Evolutionary conservation across 2,113 vertebrate species (phyloP).

Genomic region (Cyphomyrus discorhynchus): DNA sequence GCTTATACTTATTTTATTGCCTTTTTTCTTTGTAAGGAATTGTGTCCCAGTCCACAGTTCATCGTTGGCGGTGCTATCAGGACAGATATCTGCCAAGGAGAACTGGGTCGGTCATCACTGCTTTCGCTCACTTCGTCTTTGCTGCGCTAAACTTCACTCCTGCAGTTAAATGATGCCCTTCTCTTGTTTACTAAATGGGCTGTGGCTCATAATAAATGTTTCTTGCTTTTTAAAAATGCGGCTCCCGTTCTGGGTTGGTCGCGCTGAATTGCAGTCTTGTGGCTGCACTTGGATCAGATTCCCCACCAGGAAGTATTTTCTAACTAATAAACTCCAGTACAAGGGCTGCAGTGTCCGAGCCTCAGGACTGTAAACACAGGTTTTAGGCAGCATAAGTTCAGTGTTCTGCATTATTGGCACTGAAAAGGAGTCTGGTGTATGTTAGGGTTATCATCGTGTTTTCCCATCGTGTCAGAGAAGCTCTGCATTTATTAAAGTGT

Average conservation of each 20-base stretch:
- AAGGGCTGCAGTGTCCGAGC: not conserved
- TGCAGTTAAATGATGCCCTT: not conserved
- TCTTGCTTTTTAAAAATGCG: not conserved
- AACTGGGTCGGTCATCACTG: not conserved
- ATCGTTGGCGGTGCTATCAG: slow-evolving; percentile 27
- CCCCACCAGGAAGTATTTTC: not conserved
- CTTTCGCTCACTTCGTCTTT: not conserved
- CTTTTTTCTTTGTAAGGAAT: slow-evolving; percentile 19
- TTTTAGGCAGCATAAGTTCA: not conserved
- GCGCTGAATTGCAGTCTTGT: not conserved
- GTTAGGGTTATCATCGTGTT: not conserved
- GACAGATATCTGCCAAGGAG: slow-evolving; percentile 17
- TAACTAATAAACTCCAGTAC: not conserved
- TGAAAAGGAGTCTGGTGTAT: not conserved
- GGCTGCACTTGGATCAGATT: not conserved
- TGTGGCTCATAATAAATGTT: not conserved
- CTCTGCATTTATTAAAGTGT: not conserved
- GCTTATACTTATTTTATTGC: not conserved
- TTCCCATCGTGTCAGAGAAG: not conserved
- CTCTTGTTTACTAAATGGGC: not conserved
- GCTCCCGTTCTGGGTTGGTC: not conserved
- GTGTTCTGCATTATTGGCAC: not conserved
- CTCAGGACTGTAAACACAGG: not conserved
- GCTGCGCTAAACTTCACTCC: not conserved
- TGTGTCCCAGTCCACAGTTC: slow-evolving; percentile 25